phyloP scores from a whole-genome alignment of 2,888 invertebrate genomes.

The Autographa pulchrina region DNA sequence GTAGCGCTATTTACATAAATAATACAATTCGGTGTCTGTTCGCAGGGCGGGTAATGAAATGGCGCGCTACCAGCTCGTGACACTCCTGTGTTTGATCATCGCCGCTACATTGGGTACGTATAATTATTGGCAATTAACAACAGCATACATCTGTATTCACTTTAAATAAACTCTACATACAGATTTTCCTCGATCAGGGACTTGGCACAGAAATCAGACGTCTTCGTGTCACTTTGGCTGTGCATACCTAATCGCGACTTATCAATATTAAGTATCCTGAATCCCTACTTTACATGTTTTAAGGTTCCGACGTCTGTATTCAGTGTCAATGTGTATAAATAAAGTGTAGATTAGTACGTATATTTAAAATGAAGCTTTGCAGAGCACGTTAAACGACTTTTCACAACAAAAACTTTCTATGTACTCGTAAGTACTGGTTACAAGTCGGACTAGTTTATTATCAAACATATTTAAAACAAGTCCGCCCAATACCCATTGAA shows the following conservation, averaged over 20 bases:
- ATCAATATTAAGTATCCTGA: slow-evolving; percentile 33
- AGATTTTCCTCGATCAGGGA: slow-evolving; percentile 43
- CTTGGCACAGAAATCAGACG: slow-evolving; percentile 53
- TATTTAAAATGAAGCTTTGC: neutral
- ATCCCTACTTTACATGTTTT: slow-evolving; percentile 16
- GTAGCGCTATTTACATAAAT: slow-evolving; percentile 48
- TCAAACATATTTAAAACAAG: neutral
- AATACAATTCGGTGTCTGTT: slow-evolving; percentile 62
- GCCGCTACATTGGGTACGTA: slow-evolving; percentile 74
- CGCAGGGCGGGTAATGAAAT: slow-evolving; percentile 74
- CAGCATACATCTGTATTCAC: slow-evolving; percentile 16
- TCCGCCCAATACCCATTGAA: slow-evolving; percentile 9
- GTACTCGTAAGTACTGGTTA: slow-evolving; percentile 8
- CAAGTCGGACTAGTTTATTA: slow-evolving; percentile 14
- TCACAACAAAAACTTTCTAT: slow-evolving; percentile 46
- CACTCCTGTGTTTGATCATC: slow-evolving; percentile 71
- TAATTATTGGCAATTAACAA: slow-evolving; percentile 23
- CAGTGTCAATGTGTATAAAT: neutral
- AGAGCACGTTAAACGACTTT: slow-evolving; percentile 27
- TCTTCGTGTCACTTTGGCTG: slow-evolving; percentile 32
- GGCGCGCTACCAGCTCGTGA: slow-evolving; percentile 72
- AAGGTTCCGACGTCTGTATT: neutral
- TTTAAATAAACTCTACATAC: slow-evolving; percentile 13
- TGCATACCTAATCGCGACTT: slow-evolving; percentile 22
- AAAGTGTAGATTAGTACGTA: neutral